Percentiles rank a stretch among this genome's conserved stretches.
phyloP scores from a whole-genome alignment of 2,888 invertebrate genomes.

The Ommatoiulus sabulosus region DNA sequence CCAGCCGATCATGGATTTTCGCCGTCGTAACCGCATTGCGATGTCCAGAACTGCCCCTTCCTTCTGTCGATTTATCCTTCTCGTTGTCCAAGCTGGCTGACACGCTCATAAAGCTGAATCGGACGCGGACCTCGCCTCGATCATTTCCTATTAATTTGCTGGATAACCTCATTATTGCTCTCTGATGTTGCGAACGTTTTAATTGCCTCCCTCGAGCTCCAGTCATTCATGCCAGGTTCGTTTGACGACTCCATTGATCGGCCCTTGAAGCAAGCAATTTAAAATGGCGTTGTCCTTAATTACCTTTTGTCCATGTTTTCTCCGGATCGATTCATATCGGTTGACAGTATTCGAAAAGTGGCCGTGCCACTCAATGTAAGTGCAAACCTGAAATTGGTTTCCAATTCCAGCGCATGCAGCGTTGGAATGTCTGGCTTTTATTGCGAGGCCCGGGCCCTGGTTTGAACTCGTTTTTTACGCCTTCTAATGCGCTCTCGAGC shows the following conservation, averaged over 20 bases:
- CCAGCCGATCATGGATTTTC: neutral
- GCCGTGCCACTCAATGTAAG: neutral
- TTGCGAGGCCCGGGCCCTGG: neutral
- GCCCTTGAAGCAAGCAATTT: neutral
- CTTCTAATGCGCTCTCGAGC: neutral
- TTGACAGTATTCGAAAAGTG: neutral
- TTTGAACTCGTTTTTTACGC: neutral
- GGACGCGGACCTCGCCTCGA: neutral
- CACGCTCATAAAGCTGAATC: no score
- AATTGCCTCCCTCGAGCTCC: neutral
- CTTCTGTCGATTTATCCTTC: no score
- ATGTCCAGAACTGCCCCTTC: no score
- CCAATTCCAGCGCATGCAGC: neutral
- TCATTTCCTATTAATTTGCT: neutral
- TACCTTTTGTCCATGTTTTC: slow-evolving; percentile 1
- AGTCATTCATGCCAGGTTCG: no score
- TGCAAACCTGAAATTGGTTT: neutral
- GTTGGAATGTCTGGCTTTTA: neutral
- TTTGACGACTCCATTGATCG: neutral
- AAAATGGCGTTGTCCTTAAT: neutral
- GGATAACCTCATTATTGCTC: no score
- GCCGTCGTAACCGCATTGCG: no score
- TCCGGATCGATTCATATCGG: neutral
- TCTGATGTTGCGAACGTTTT: neutral
- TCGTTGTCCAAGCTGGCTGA: no score